Base-by-base conservation (phyloP, 53 echinoderm and acorn worm genomes). In the Hippasteria phrygiana region DNA sequence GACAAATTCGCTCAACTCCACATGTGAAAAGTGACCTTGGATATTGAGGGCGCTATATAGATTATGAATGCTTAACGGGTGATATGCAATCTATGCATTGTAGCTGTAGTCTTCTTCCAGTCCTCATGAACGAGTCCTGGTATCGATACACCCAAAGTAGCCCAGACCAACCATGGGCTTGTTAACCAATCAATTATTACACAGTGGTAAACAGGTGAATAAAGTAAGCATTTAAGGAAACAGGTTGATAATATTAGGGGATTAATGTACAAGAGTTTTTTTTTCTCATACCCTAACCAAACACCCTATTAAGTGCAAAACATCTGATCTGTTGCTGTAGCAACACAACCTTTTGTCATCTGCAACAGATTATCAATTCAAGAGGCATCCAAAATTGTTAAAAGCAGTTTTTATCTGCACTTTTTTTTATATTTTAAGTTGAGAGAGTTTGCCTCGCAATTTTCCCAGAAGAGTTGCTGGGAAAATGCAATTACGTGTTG, bases 1-100 rank as follows among this genome's bases (percentile, higher is more conserved):
- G 92, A 91, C 88, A 88, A 91, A 91, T 91, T 91, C 62, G 73
- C 92, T 87, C 92, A 91, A 78, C 79, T 91, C 56, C 87, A 91
- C 79, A 69, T 91, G 88, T 90, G 78, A 55, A 72, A 55, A 74
- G 29, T 41, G 55, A 29, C 46, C 46, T 55, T 74, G 42, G 62
- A 33, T 16, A 16, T 28, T 72, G 75, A 41, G 47, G 77, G 43
- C 16, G 64, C 36, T 62, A 45, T 65, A n/a, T n/a, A n/a, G 37
- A 63, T 20, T 41, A 64, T 38, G 64, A 64, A 28, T 5, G 64
- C 35, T 27, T 13, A 82, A 82, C 66, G 82, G 82, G 82, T 82
- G 43, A 45, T 66, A 63, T 43, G 82, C 65, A 79, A 82, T 42
- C 82, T 82, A 82, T 82, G 82, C 82, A 82, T 29, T 64, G 45